Percentiles rank a stretch among this genome's conserved stretches.
These are phyloP conservation scores for Mesorhabditis spiculigera DNA, from an alignment of 2,888 invertebrate genomes.

Conservation along the genomic window DNA sequence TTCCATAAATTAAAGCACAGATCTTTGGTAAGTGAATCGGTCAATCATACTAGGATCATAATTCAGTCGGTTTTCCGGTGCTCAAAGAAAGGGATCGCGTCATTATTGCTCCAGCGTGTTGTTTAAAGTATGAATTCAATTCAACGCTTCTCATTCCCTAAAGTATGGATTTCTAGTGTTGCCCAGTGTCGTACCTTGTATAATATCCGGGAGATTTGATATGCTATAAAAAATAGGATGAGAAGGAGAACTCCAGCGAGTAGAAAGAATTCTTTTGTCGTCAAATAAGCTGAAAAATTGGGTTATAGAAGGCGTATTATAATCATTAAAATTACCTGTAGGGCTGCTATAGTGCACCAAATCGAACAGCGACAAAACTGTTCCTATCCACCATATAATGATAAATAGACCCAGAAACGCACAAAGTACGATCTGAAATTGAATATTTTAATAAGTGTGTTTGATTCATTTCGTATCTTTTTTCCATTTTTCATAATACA, in stretches of 20 bases:
- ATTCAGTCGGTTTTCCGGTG: conserved; percentile 3
- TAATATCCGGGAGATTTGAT: conserved; percentile 28
- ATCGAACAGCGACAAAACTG: conserved; percentile 28
- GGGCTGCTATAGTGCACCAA: conserved; percentile 25
- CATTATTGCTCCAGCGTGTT: background rate
- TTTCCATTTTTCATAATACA: too few relatives aligned
- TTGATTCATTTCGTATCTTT: too few relatives aligned
- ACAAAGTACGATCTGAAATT: conserved; percentile 26
- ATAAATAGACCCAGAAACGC: conserved; percentile 25
- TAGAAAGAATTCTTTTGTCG: conserved; percentile 29
- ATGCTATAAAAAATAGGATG: conserved; percentile 20
- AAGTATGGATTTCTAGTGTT: background rate
- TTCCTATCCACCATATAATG: conserved; percentile 37
- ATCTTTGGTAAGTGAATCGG: too few relatives aligned
- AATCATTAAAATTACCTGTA: conserved; percentile 7
- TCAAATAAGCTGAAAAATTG: conserved; percentile 21
- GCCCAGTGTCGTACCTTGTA: conserved; percentile 22
- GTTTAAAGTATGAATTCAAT: background rate
- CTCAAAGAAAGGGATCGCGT: background rate
- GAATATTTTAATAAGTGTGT: background rate
- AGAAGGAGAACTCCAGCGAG: conserved; percentile 24
- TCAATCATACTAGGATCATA: background rate
- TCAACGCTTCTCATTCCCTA: background rate
- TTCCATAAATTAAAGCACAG: too few relatives aligned
- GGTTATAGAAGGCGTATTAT: too few relatives aligned